phyloP scores from a whole-genome alignment of 2,113 vertebrate species.

The Cyphomyrus discorhynchus region DNA sequence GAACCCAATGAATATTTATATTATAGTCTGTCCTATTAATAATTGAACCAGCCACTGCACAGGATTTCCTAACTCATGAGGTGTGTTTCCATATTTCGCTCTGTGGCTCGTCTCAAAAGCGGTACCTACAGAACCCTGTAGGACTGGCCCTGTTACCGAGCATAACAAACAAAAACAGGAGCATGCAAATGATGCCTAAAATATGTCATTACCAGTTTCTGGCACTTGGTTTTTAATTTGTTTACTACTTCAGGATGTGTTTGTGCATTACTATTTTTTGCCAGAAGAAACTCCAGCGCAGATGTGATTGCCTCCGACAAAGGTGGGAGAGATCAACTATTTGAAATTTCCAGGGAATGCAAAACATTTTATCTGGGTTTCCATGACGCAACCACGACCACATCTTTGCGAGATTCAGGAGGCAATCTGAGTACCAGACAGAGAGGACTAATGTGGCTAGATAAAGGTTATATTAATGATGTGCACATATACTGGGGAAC shows the following conservation, averaged over 20 bases:
- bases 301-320: background rate
- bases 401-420: background rate
- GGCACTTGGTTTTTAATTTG: background rate
- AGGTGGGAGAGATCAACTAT: background rate
- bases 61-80: background rate
- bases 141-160: background rate
- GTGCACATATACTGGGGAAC: background rate
- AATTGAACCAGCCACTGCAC: slow-evolving; percentile 7
- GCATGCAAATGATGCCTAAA: background rate
- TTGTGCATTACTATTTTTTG: background rate
- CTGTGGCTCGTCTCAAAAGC: background rate
- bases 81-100: background rate
- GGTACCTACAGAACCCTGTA: background rate
- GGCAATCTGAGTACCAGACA: background rate
- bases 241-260: background rate
- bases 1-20: slow-evolving; percentile 14
- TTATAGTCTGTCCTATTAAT: slow-evolving; percentile 12
- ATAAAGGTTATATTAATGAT: background rate
- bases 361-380: background rate
- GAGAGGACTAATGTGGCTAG: background rate
- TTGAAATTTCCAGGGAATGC: background rate
- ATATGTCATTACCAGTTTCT: background rate
- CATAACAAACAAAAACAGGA: background rate
- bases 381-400: background rate
- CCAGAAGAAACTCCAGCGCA: background rate